Base-by-base conservation (phyloP, 2,113 vertebrate species). In the Bos taurus region DNA sequence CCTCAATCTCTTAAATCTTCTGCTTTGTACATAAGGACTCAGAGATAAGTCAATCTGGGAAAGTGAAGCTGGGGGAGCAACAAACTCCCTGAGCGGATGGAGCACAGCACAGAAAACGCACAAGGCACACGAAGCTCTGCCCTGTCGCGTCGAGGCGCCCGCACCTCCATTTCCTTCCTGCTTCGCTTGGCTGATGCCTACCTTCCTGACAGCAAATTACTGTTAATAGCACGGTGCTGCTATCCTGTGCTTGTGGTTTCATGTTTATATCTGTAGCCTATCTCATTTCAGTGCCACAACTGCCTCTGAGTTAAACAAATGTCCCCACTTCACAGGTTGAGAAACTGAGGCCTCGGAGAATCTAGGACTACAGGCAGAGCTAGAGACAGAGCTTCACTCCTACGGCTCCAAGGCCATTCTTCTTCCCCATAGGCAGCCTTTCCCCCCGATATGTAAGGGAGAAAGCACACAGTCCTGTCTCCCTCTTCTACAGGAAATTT, bases 21-120 rank as follows among this genome's bases (percentile, higher is more conserved):
- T 77, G 48, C 78, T 83, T 60, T 86, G 81, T 40, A 78, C n/a
- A 88, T 17, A 40, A 36, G 46, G 36, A 77, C 50, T 9, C 64
- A 74, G 56, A 56, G 6, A 25, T 1, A 19, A 23, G 30, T 25
- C 40, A 9, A n/a, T 21, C n/a, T 81, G 90, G 59, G 93, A 88
- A 90, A 96, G 77, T 50, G 88, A 88, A 28, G 91, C 94, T 36
- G 21, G 13, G 30, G 77, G 56, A 25, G 87, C 60, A n/a, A 62
- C 43, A 21, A 36, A 50, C 56, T 87, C 57, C 67, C 36, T 52
- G 81, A 14, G 48, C 17, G 21, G 50, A 17, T 0, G 67, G 46
- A 21, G 80, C 1, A 0, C 15, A 25, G 50, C 33, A 4, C 36
- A 25, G 82, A 17, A 5, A 19, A 62, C 4, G 15, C 52, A 23